These are phyloP conservation scores for Slavum lentiscoides DNA, from an alignment of 2,888 invertebrate species.

Conservation along the genomic window DNA sequence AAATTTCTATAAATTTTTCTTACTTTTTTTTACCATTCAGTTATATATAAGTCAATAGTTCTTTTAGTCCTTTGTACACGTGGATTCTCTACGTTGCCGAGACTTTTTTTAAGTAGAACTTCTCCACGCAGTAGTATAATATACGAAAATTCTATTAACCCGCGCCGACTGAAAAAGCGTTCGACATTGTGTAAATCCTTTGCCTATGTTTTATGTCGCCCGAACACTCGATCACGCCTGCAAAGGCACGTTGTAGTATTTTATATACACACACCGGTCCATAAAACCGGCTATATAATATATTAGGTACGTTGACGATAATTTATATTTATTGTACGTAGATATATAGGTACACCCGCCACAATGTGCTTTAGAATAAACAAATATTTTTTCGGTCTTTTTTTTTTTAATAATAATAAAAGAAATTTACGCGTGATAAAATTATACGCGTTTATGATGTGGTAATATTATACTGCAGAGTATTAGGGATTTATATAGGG, in stretches of 20 bases:
- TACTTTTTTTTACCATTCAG: no score
- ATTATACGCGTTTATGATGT: neutral
- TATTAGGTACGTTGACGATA: neutral
- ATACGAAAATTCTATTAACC: slow-evolving; percentile 3
- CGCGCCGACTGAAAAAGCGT: neutral
- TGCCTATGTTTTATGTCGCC: neutral
- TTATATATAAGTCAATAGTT: neutral
- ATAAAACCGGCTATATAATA: neutral
- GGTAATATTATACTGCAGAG: no score
- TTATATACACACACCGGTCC: neutral
- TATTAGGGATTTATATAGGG: no score
- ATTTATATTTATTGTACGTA: neutral
- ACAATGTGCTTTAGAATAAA: no score
- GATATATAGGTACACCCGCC: no score
- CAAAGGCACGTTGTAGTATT: neutral
- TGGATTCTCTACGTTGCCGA: neutral
- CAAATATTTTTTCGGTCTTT: no score
- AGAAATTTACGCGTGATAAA: neutral
- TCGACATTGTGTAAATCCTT: neutral
- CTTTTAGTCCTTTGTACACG: neutral
- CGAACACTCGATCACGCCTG: neutral
- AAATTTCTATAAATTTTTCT: neutral
- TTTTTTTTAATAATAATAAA: no score
- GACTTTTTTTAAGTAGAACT: neutral
- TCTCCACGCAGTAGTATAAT: neutral